Conservation (phyloP, 2,113 vertebrate genomes). For the Lycaon pictus region DNA sequence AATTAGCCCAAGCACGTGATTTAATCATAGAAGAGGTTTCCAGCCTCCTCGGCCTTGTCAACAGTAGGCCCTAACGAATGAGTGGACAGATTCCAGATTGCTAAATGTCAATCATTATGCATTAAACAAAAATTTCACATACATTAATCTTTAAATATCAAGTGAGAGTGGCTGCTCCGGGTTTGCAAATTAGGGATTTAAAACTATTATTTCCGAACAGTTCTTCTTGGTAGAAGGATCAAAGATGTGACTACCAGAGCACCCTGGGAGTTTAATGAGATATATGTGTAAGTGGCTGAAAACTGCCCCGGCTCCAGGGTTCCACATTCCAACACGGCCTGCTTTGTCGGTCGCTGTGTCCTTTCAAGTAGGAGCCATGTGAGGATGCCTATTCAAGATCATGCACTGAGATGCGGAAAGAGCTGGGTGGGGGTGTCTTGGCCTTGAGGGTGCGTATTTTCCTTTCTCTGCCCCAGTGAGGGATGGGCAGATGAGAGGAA, state of each 20-base stretch:
- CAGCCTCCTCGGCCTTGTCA: background rate
- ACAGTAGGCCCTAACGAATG: background rate
- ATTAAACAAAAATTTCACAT: conserved; percentile 57
- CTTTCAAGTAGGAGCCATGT: background rate
- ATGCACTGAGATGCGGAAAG: background rate
- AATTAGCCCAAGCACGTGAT: conserved; percentile 60
- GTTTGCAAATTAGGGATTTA: conserved; percentile 61
- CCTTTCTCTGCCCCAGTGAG: background rate
- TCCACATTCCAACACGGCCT: fast-evolving
- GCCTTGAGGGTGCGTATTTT: background rate
- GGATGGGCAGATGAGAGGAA: background rate
- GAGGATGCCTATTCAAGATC: background rate
- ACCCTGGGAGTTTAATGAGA: conserved; percentile 32
- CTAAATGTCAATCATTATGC: conserved; percentile 66
- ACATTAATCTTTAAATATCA: conserved; percentile 68
- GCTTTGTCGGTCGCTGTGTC: background rate
- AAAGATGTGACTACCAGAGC: conserved; percentile 50
- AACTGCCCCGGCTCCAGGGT: background rate
- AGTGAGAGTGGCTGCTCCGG: background rate
- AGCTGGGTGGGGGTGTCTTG: background rate
- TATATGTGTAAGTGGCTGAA: background rate
- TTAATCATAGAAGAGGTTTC: conserved; percentile 48
- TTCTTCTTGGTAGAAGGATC: conserved; percentile 52
- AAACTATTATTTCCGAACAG: conserved; percentile 66
- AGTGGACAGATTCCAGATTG: conserved; percentile 27